A percentile compares a stretch with the other conserved stretches of the same genome.
Conservation (phyloP, 2,888 invertebrate species). For the Drosophila kambysellisi region DNA sequence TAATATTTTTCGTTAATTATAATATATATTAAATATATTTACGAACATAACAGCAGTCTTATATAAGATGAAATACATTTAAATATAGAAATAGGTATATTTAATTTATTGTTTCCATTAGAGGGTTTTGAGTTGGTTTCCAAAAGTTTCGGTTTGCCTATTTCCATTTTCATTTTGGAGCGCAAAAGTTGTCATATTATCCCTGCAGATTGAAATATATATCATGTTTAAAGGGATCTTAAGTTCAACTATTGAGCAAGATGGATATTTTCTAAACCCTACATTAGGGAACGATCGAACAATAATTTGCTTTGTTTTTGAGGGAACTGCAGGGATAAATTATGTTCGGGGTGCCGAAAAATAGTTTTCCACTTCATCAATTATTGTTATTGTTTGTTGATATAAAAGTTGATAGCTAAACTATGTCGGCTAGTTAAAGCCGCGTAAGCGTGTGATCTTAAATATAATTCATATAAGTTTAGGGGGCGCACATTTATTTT, state of each 20-base stretch:
- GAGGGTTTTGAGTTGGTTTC: constrained; percentile 69
- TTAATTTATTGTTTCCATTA: constrained; percentile 76
- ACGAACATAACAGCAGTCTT: constrained; percentile 86
- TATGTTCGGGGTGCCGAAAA: constrained; percentile 39
- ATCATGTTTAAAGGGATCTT: neutral
- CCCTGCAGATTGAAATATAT: constrained; percentile 17
- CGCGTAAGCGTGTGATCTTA: constrained; percentile 73
- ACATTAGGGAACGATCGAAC: neutral
- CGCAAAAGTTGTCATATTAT: constrained; percentile 28
- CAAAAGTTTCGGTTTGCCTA: constrained; percentile 42
- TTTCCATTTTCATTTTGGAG: constrained; percentile 34
- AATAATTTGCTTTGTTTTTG: neutral
- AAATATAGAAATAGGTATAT: constrained; percentile 71
- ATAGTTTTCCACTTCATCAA: neutral
- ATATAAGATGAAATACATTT: constrained; percentile 84
- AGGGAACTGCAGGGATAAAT: constrained; percentile 29
- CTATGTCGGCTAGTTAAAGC: constrained; percentile 50
- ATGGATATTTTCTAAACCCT: neutral
- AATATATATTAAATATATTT: constrained; percentile 83
- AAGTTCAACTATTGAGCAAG: constrained; percentile 2
- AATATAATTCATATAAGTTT: constrained; percentile 33
- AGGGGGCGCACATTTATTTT: constrained; percentile 42
- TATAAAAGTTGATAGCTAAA: constrained; percentile 72
- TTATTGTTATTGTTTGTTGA: constrained; percentile 32
- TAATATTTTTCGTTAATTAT: constrained; percentile 75